Conservation (phyloP, 2,797 vertebrate species). For the Cephalopachus bancanus region DNA sequence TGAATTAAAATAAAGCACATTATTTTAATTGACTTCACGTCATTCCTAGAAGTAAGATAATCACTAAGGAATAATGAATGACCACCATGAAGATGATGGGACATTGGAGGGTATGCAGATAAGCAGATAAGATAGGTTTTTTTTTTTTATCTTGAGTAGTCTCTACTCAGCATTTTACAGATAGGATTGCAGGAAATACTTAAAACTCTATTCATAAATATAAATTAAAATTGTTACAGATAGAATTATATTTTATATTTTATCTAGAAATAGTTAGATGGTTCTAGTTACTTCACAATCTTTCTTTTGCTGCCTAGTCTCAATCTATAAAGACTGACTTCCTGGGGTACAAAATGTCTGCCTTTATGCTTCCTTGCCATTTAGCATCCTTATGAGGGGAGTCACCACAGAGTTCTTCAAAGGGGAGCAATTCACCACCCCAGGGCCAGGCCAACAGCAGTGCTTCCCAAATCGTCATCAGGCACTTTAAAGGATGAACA, state of each 20-base stretch:
- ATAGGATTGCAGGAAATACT: slow-evolving; percentile 51
- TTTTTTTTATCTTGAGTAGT: slow-evolving; percentile 40
- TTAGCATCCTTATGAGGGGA: slow-evolving; percentile 75
- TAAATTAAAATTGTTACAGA: slow-evolving; percentile 48
- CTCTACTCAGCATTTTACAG: slow-evolving; percentile 6
- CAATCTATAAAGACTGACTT: slow-evolving; percentile 71
- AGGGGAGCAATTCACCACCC: slow-evolving; percentile 79
- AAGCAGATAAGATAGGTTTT: neutral
- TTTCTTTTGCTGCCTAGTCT: slow-evolving; percentile 67
- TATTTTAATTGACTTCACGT: slow-evolving; percentile 24
- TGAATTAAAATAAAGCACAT: neutral
- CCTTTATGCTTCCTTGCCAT: slow-evolving; percentile 72
- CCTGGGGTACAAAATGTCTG: slow-evolving; percentile 78
- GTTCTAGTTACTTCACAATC: slow-evolving; percentile 67
- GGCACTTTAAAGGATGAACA: slow-evolving; percentile 84
- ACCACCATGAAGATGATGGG: neutral
- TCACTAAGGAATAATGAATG: slow-evolving; percentile 3
- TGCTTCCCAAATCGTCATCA: slow-evolving; percentile 80
- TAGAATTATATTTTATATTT: neutral
- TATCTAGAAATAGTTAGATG: slow-evolving; percentile 38
- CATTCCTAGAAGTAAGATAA: neutral
- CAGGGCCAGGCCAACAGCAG: slow-evolving; percentile 70
- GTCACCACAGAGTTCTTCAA: slow-evolving; percentile 81
- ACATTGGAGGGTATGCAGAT: neutral
- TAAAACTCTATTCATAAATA: slow-evolving; percentile 62